These are phyloP conservation scores for Stegodyphus mimosarum DNA, from an alignment of 1,140 invertebrate species.

Conservation along the genomic window DNA sequence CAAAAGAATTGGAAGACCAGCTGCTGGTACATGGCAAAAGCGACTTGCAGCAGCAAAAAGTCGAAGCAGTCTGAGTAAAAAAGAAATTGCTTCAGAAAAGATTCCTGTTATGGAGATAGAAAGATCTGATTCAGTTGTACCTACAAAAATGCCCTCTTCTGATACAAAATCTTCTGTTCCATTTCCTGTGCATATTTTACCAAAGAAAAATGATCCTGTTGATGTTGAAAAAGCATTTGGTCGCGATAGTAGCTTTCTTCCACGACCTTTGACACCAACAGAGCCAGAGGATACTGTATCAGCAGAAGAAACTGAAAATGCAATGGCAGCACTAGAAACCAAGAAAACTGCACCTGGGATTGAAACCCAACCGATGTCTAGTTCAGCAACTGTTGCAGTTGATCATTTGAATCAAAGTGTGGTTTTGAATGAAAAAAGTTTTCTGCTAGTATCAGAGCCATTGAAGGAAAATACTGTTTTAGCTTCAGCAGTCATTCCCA, in stretches of 20 bases:
- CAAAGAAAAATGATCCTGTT: conserved; percentile 51
- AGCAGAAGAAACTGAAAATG: conserved; percentile 35
- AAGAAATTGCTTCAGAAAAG: too few relatives aligned
- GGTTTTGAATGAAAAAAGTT: not conserved
- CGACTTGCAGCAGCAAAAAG: not conserved
- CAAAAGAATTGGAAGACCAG: conserved; percentile 16
- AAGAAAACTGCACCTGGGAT: not conserved
- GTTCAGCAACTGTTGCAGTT: too few relatives aligned
- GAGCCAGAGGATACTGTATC: conserved; percentile 35
- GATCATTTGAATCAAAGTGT: too few relatives aligned
- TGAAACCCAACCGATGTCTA: too few relatives aligned
- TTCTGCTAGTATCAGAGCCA: not conserved
- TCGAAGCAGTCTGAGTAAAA: too few relatives aligned
- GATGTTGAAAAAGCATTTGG: conserved; percentile 54
- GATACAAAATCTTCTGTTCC: not conserved
- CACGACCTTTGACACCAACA: conserved; percentile 49
- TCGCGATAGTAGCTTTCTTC: conserved; percentile 44
- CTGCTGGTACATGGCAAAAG: conserved; percentile 20
- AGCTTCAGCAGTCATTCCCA: too few relatives aligned
- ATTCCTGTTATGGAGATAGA: not conserved
- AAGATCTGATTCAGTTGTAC: not conserved
- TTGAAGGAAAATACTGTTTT: too few relatives aligned
- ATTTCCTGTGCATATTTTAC: conserved; percentile 28
- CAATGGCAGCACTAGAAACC: conserved; percentile 30
- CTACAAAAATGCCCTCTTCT: not conserved